Evolutionary conservation across 2,113 vertebrate genomes (phyloP), one percentile per base, ranked within the genome.

Genomic region (Corythornis cristatus): DNA sequence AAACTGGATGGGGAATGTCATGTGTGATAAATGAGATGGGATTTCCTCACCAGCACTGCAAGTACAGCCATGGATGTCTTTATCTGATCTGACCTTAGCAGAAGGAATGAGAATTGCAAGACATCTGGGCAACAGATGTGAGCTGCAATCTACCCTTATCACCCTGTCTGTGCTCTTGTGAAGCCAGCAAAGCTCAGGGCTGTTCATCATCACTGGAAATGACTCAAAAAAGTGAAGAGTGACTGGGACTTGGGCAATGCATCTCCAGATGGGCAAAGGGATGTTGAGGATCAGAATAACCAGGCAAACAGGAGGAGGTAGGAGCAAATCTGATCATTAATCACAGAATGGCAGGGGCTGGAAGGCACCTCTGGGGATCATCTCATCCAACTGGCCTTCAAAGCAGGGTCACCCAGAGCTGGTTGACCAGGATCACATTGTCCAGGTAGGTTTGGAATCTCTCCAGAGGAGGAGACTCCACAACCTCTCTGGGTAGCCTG

Each of bases 81-180:
- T 26, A 77, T 78, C 40, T 56, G 48, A 33, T 57, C 51, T 74
- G 76, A 90, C 83, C 83, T 86, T 20, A 40, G 88, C 64, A 4
- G 6, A 81, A 18, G 29, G 72, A 74, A 83, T 14, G 50, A 80
- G 82, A 89, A 79, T 8, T 82, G 56, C 18, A 76, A 85, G 82
- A 58, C 89, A 93, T 91, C 89, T 91, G 94, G 78, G 50, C 28
- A 85, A 12, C 91, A 95, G 93, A 85, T 91, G 84, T 53, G 85
- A 91, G 82, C 72, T 45, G 21, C 65, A 92, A 67, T 43, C 57
- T 26, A 29, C 22, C 26, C 40, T 54, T 33, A 70, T 13, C 70
- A 3, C 37, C 0, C 3, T 6, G 3, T 65, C 82, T 73, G 78
- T 73, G 22, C 74, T 5, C 2, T 11, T 28, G n/a, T 8, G 45